phyloP scores from a whole-genome alignment of 2,888 invertebrate genomes.

The Serripes groenlandicus region DNA sequence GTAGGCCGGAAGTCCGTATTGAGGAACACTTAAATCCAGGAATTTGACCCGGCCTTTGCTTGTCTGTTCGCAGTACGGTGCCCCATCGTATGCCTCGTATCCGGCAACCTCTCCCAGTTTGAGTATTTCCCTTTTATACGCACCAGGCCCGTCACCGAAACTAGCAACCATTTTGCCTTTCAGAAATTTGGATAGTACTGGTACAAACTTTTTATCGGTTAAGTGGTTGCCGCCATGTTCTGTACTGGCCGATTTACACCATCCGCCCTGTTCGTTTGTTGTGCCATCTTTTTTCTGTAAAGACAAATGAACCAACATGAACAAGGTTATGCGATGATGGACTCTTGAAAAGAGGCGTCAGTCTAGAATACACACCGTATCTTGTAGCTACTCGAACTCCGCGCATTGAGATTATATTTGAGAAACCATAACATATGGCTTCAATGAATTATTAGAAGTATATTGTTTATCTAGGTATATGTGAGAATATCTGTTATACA shows the following conservation, averaged over 20 bases:
- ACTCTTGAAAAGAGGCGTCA: too few species aligned
- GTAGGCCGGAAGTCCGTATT: conserved; percentile 69
- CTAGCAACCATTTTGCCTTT: conserved; percentile 63
- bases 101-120: conserved; percentile 31
- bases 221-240: conserved; percentile 50
- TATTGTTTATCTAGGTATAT: too few species aligned
- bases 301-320: too few species aligned
- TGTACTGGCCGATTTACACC: conserved; percentile 43
- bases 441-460: too few species aligned
- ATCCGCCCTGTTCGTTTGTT: conserved; percentile 35
- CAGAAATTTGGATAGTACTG: conserved; percentile 35
- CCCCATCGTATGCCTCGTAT: conserved; percentile 68
- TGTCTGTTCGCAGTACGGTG: conserved; percentile 58
- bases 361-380: too few species aligned
- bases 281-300: too few species aligned
- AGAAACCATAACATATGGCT: too few species aligned
- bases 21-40: conserved; percentile 68
- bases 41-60: conserved; percentile 65
- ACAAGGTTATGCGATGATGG: too few species aligned
- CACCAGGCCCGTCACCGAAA: conserved; percentile 69
- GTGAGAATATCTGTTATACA: too few species aligned
- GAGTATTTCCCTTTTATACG: conserved; percentile 66
- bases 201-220: conserved; percentile 40
- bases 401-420: too few species aligned
- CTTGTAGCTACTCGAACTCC: too few species aligned